Conservation (phyloP, 2,797 vertebrate species). For the Scarus forsteni region DNA sequence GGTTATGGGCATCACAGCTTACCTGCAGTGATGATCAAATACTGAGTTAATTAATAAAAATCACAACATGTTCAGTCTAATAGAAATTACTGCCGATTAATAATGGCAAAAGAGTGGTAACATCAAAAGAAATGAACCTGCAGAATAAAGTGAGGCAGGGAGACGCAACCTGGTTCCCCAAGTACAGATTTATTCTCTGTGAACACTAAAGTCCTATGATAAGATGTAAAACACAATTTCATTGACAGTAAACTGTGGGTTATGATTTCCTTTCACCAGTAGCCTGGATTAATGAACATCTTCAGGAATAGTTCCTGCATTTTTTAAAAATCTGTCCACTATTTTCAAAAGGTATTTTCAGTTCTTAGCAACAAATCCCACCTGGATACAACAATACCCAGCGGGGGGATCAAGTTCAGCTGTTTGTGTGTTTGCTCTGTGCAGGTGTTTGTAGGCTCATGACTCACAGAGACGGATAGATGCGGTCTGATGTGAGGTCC, state of each 20-base stretch:
- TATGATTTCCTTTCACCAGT: not conserved
- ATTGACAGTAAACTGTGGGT: not conserved
- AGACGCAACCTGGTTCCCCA: too few relatives aligned
- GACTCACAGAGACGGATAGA: constrained; percentile 30
- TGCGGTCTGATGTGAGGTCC: constrained; percentile 24
- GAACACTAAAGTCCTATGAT: too few relatives aligned
- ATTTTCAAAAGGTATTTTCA: constrained; percentile 17
- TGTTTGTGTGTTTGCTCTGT: constrained; percentile 34
- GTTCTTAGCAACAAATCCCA: constrained; percentile 17
- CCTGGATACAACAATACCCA: constrained; percentile 11
- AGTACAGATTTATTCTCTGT: too few relatives aligned
- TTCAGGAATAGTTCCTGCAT: not conserved
- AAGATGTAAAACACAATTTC: not conserved
- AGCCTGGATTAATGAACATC: constrained; percentile 21
- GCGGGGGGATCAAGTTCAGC: constrained; percentile 38
- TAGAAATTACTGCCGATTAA: too few relatives aligned
- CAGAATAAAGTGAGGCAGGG: too few relatives aligned
- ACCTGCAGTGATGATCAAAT: too few relatives aligned
- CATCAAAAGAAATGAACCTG: too few relatives aligned
- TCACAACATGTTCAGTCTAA: too few relatives aligned
- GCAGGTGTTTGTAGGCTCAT: constrained; percentile 33
- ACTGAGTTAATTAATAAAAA: too few relatives aligned
- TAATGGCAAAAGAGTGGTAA: too few relatives aligned
- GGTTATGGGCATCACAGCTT: too few relatives aligned
- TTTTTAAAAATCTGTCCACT: constrained; percentile 7